phyloP scores from a whole-genome alignment of 2,113 vertebrate species.

The Tamias sibiricus region DNA sequence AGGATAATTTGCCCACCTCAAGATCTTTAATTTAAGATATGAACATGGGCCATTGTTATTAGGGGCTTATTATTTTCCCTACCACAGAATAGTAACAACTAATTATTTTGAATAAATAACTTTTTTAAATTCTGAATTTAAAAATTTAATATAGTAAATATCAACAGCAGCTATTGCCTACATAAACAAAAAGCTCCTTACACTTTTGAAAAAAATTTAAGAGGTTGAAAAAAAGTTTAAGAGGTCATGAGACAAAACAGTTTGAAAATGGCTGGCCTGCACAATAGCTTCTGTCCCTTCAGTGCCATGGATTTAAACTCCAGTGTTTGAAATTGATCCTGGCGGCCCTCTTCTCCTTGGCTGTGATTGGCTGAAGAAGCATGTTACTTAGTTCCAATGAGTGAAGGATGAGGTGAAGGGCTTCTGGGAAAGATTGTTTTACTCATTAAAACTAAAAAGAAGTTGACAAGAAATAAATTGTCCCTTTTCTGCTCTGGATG shows the following conservation, averaged over 20 bases:
- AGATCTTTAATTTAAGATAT: neutral
- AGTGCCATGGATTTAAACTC: neutral
- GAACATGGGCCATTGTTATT: neutral
- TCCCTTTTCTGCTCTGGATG: neutral
- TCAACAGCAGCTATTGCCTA: neutral
- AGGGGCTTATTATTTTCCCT: neutral
- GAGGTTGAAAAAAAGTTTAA: neutral
- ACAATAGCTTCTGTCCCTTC: neutral
- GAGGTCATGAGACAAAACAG: neutral
- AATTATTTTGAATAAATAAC: constrained; percentile 2
- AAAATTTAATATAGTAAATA: neutral
- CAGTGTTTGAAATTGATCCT: neutral
- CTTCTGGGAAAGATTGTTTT: constrained; percentile 10
- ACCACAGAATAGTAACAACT: neutral
- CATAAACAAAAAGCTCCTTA: constrained; percentile 16
- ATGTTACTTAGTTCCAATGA: neutral
- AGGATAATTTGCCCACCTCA: neutral
- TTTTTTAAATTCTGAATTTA: constrained; percentile 6
- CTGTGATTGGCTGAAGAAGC: neutral
- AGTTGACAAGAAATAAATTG: neutral
- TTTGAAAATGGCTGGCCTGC: neutral
- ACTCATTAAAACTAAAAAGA: constrained; percentile 38
- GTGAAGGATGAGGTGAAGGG: neutral
- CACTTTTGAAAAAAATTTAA: neutral
- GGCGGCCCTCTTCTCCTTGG: neutral